Evolutionary conservation across 2,113 vertebrate genomes (phyloP).

Genomic region (human (Homo sapiens)): GRCh38 chr9:38172501-38173000

Average conservation of each 20-base stretch:
- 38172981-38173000: neutral
- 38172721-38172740: slow-evolving; percentile 59
- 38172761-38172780: slow-evolving; percentile 47
- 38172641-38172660: neutral
- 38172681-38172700: slow-evolving; percentile 7
- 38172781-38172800: neutral
- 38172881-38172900: slow-evolving; percentile 37
- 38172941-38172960: neutral
- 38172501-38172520: slow-evolving; percentile 23
- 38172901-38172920: neutral
- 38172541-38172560: slow-evolving; percentile 69
- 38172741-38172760: slow-evolving; percentile 55
- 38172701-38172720: slow-evolving; percentile 34
- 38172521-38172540: slow-evolving; percentile 66
- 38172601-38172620: slow-evolving; percentile 49
- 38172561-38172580: slow-evolving; percentile 57
- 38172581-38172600: slow-evolving; percentile 53
- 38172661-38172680: slow-evolving; percentile 27
- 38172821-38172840: neutral
- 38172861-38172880: slow-evolving; percentile 27
- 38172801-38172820: neutral
- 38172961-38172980: neutral
- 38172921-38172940: neutral
- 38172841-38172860: neutral
- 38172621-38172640: slow-evolving; percentile 42